These are phyloP conservation scores for Cryptus armator DNA, from an alignment of 2,888 invertebrate genomes.

Conservation along the genomic window DNA sequence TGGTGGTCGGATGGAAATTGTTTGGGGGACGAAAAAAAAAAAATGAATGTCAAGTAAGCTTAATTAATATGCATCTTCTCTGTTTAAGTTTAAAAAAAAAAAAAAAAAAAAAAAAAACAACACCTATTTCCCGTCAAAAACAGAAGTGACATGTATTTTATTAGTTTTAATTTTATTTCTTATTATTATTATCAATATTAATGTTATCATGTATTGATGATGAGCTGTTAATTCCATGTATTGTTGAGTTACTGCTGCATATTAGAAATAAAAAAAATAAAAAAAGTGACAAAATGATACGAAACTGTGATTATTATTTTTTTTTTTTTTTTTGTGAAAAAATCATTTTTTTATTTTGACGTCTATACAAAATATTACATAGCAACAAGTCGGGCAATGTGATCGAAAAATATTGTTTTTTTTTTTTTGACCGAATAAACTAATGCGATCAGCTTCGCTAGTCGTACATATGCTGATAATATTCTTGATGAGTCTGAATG, in stretches of 20 bases:
- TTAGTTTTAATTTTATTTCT: constrained; percentile 77
- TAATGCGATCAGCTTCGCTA: constrained; percentile 81
- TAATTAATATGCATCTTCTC: constrained; percentile 56
- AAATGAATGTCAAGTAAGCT: constrained; percentile 73
- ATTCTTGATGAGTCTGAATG: constrained; percentile 97
- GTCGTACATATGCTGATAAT: constrained; percentile 95
- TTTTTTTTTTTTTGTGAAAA: constrained; percentile 35
- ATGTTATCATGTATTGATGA: constrained; percentile 68
- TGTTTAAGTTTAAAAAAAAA: constrained; percentile 47
- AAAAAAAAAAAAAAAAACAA: constrained; percentile 65
- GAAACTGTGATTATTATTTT: constrained; percentile 4
- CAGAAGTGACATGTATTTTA: constrained; percentile 84
- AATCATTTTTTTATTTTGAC: constrained; percentile 74
- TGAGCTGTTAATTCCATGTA: constrained; percentile 73
- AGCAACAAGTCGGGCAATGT: constrained; percentile 50
- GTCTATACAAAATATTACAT: constrained; percentile 80
- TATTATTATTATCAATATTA: constrained; percentile 73
- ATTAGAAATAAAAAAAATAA: constrained; percentile 77
- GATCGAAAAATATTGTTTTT: constrained; percentile 29
- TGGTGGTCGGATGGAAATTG: constrained; percentile 84
- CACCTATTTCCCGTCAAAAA: constrained; percentile 81
- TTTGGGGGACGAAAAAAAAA: constrained; percentile 76
- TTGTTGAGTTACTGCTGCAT: constrained; percentile 80
- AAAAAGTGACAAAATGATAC: constrained; percentile 71
- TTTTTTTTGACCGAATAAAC: constrained; percentile 49